A percentile compares a stretch with the other conserved stretches of the same genome.
These are phyloP conservation scores for Agonopterix subpropinquella DNA, from an alignment of 2,888 invertebrate species.

Conservation along the genomic window DNA sequence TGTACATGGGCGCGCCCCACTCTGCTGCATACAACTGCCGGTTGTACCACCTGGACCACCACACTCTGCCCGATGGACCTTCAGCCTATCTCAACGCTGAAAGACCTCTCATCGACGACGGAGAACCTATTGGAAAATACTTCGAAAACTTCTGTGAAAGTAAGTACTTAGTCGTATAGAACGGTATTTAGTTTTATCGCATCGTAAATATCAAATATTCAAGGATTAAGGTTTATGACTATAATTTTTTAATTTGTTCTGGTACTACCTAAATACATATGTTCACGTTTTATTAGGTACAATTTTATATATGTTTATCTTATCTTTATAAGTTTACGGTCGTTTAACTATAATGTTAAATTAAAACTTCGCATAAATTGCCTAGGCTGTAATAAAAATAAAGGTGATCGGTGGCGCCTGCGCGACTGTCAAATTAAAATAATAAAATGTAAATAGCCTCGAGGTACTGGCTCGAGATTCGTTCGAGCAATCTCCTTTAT, in stretches of 20 bases:
- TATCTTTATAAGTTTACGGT: too few relatives aligned
- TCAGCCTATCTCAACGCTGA: slow-evolving; percentile 93
- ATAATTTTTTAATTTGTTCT: too few relatives aligned
- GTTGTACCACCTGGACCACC: slow-evolving; percentile 93
- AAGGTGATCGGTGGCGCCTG: slow-evolving; percentile 14
- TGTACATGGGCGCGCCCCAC: slow-evolving; percentile 86
- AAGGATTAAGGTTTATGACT: too few relatives aligned
- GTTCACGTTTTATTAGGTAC: too few relatives aligned
- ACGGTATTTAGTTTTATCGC: too few relatives aligned
- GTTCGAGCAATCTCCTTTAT: slow-evolving; percentile 13
- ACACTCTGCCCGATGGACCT: slow-evolving; percentile 93
- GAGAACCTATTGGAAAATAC: slow-evolving; percentile 92
- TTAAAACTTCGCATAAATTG: slow-evolving; percentile 25
- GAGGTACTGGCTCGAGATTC: slow-evolving; percentile 3
- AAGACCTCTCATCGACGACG: slow-evolving; percentile 92
- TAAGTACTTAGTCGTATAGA: slow-evolving; percentile 59
- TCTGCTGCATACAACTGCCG: slow-evolving; percentile 85
- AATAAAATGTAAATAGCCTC: slow-evolving; percentile 8
- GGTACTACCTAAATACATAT: too few relatives aligned
- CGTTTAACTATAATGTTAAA: slow-evolving; percentile 26
- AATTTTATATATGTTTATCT: too few relatives aligned
- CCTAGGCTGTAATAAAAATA: too few relatives aligned
- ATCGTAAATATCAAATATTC: too few relatives aligned
- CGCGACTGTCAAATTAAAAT: slow-evolving; percentile 1
- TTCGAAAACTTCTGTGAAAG: slow-evolving; percentile 94